Evolutionary conservation across 2,113 vertebrate species (phyloP).

Genomic region (Phaethornis superciliosus): DNA sequence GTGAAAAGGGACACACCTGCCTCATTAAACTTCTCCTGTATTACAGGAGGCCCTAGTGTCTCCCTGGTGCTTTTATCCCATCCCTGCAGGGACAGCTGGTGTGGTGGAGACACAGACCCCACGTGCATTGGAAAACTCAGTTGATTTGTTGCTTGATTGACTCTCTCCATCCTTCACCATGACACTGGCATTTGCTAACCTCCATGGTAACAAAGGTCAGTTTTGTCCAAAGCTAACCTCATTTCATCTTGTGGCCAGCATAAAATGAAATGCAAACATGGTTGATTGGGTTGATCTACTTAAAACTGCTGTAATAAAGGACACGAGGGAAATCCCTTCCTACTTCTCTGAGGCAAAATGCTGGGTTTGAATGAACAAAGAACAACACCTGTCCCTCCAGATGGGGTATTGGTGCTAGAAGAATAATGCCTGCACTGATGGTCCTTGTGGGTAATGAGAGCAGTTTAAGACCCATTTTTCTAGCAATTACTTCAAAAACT

Average conservation of each 20-base stretch:
- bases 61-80: neutral
- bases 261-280: neutral
- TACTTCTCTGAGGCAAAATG: neutral
- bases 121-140: neutral
- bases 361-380: neutral
- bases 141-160: neutral
- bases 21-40: neutral
- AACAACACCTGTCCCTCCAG: neutral
- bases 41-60: neutral
- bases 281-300: neutral
- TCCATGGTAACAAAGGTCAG: neutral
- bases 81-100: neutral
- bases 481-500: neutral
- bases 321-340: neutral
- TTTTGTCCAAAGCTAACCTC: neutral
- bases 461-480: neutral
- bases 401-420: accelerated
- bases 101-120: neutral
- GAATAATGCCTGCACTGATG: neutral
- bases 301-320: neutral
- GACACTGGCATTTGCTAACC: neutral
- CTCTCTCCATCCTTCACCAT: neutral
- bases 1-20: neutral
- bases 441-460: neutral
- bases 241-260: accelerated